These are phyloP conservation scores for Antedon mediterranea DNA, from an alignment of 53 echinoderm and acorn worm species.

Conservation along the genomic window DNA sequence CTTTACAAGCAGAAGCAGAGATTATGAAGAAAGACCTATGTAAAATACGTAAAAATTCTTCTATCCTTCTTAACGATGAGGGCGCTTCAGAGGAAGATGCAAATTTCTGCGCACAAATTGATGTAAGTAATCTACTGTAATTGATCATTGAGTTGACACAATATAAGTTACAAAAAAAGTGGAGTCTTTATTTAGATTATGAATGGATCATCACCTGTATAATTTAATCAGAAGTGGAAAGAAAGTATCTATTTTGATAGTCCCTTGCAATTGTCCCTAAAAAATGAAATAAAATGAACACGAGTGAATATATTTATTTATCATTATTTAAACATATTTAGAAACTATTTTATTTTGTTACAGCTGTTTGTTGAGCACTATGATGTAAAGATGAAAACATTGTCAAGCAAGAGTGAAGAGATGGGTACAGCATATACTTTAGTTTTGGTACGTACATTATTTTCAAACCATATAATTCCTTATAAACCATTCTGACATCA, in stretches of 20 bases:
- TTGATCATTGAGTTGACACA: no score
- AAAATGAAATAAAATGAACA: no score
- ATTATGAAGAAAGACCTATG: constrained; percentile 96
- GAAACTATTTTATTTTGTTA: not conserved
- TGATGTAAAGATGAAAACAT: constrained; percentile 44
- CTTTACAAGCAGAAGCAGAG: constrained; percentile 87
- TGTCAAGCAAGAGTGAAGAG: constrained; percentile 67
- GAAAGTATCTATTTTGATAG: no score
- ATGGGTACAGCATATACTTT: constrained; percentile 70
- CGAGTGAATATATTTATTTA: no score
- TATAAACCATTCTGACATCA: no score
- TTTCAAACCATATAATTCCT: no score
- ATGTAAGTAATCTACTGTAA: constrained; percentile 37
- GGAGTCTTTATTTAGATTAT: no score
- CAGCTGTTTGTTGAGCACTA: constrained; percentile 86
- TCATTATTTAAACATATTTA: no score
- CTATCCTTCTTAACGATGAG: constrained; percentile 45
- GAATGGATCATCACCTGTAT: no score
- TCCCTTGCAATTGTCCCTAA: no score
- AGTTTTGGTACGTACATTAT: constrained; percentile 70
- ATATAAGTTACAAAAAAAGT: no score
- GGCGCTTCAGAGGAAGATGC: constrained; percentile 73
- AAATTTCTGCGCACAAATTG: constrained; percentile 81
- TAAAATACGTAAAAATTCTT: constrained; percentile 62
- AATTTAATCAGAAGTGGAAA: no score